phyloP scores from a whole-genome alignment of 37 sponge, comb jelly and placozoan species.

The Halichondria panicea region DNA sequence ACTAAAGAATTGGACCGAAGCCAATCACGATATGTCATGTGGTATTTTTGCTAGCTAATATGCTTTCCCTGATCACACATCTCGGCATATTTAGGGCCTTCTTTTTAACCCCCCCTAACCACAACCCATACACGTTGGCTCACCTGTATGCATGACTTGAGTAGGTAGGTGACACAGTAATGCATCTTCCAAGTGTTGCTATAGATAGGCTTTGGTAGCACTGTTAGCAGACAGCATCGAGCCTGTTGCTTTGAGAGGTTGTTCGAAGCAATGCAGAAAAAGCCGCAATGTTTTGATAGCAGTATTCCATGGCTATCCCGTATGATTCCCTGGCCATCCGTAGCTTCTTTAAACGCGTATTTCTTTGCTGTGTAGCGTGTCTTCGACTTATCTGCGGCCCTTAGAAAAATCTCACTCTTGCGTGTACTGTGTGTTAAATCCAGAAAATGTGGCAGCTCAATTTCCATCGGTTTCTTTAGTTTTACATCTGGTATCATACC shows the following conservation, averaged over 20 bases:
- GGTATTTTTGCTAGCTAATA: no score
- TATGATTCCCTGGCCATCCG: no score
- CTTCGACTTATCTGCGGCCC: neutral
- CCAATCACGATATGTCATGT: no score
- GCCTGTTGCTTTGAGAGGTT: neutral
- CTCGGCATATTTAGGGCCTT: neutral
- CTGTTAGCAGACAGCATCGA: conserved; percentile 20
- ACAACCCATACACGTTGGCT: neutral
- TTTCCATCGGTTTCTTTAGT: conserved; percentile 18
- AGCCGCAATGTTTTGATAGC: conserved; percentile 15
- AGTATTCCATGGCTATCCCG: conserved; percentile 5
- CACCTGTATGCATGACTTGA: conserved; percentile 32
- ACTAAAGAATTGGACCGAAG: no score
- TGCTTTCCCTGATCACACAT: no score
- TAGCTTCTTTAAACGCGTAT: neutral
- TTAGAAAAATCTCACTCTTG: no score
- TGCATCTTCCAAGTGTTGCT: conserved; percentile 22
- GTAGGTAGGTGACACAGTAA: conserved; percentile 35
- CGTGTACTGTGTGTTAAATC: neutral
- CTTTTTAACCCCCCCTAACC: neutral
- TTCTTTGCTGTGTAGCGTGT: neutral
- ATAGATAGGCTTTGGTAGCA: conserved; percentile 13
- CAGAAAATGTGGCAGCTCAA: conserved; percentile 25
- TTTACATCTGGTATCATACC: conserved; percentile 9
- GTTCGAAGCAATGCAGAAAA: conserved; percentile 18